These are phyloP conservation scores for Varecia variegata DNA, from an alignment of 2,797 vertebrate species.

Conservation along the genomic window DNA sequence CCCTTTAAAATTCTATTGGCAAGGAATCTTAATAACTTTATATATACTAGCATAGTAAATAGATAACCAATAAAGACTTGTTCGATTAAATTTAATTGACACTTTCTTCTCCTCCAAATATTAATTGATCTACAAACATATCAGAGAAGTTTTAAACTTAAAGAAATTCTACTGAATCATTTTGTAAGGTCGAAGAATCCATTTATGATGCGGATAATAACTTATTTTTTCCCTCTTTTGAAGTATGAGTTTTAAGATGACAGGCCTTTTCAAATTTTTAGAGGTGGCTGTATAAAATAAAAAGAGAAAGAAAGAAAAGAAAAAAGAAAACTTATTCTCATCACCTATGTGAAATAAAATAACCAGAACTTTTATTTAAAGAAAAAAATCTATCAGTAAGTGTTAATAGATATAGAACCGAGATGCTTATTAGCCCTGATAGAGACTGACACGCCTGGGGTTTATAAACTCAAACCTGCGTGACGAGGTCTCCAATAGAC, in stretches of 20 bases:
- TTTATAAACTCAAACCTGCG: not conserved
- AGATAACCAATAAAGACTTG: not conserved
- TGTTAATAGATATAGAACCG: not conserved
- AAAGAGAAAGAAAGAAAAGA: not conserved
- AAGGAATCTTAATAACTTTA: not conserved
- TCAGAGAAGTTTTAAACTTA: not conserved
- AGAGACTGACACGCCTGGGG: not conserved
- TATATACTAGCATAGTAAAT: not conserved
- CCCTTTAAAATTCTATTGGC: not conserved
- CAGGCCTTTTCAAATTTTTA: not conserved
- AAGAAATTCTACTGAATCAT: slow-evolving; percentile 11
- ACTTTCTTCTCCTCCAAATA: slow-evolving; percentile 25
- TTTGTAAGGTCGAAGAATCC: slow-evolving; percentile 12
- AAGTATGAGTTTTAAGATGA: not conserved
- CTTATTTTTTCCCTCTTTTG: not conserved
- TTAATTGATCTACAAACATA: not conserved
- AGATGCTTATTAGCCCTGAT: not conserved
- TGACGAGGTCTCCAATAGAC: not conserved
- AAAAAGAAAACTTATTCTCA: not conserved
- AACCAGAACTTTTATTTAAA: not conserved
- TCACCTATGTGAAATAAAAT: not conserved
- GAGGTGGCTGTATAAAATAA: not conserved
- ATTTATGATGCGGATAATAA: not conserved
- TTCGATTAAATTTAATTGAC: slow-evolving; percentile 18
- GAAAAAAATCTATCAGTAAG: not conserved